Conservation (phyloP, 2,797 vertebrate species). For the Halcyon leucocephala region DNA sequence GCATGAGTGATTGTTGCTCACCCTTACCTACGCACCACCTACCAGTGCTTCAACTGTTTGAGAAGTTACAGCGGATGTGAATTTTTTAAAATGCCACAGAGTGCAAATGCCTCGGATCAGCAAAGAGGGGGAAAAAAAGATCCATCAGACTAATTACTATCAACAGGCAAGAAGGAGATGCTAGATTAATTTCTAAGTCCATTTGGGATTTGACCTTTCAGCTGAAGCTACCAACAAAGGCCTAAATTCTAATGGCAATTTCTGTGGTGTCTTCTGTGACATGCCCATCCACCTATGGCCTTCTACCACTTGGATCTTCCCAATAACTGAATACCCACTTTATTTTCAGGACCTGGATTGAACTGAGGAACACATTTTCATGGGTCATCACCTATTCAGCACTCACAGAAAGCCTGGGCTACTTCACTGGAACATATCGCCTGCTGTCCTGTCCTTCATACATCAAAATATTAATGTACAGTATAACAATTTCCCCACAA, state of each 20-base stretch:
- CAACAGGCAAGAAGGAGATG: background rate
- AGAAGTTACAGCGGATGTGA: background rate
- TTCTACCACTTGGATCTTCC: background rate
- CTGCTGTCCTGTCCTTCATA: background rate
- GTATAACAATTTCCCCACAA: background rate
- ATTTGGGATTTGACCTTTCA: background rate
- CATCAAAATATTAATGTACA: background rate
- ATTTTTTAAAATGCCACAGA: background rate
- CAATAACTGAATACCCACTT: background rate
- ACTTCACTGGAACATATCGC: background rate
- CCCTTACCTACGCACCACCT: background rate
- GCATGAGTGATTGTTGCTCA: background rate
- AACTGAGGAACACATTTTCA: background rate
- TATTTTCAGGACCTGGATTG: background rate
- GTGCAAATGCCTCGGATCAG: background rate
- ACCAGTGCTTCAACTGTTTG: rapidly evolving
- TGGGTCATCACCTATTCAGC: background rate
- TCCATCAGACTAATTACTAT: background rate
- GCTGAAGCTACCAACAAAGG: background rate
- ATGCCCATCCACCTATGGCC: background rate
- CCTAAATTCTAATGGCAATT: background rate
- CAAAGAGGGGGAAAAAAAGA: background rate
- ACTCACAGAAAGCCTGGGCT: background rate
- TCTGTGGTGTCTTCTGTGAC: background rate
- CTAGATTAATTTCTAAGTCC: background rate